Evolutionary conservation across 1,140 invertebrate species (phyloP).

Genomic region (Plodia interpunctella): DNA sequence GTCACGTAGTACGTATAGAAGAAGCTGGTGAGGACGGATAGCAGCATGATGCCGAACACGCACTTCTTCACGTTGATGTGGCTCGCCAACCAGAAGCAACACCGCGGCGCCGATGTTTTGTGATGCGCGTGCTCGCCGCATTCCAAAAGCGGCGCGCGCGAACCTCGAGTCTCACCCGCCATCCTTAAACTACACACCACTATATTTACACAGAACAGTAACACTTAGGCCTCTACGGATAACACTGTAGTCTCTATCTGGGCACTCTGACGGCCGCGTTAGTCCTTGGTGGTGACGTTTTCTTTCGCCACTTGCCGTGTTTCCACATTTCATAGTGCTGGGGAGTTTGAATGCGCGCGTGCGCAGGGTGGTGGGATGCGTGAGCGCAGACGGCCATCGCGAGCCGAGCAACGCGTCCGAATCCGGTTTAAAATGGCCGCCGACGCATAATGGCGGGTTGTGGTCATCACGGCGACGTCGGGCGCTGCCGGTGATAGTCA

Average conservation of each 20-base stretch:
- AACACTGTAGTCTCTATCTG: constrained; percentile 63
- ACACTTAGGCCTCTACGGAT: constrained; percentile 70
- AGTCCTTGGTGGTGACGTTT: constrained; percentile 66
- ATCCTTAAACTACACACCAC: constrained; percentile 63
- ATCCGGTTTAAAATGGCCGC: constrained; percentile 71
- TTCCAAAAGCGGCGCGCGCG: constrained; percentile 53
- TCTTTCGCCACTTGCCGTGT: constrained; percentile 76
- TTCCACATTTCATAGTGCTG: constrained; percentile 75
- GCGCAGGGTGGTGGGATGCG: constrained; percentile 43
- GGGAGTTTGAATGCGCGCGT: constrained; percentile 42
- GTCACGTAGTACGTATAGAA: constrained; percentile 86
- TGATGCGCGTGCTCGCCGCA: constrained; percentile 54
- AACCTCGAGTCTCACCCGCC: constrained; percentile 46
- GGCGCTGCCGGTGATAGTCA: constrained; percentile 53
- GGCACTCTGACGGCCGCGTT: constrained; percentile 63
- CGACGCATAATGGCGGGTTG: constrained; percentile 71
- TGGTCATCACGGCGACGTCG: constrained; percentile 70
- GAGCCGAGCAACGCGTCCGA: constrained; percentile 63
- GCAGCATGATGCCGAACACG: constrained; percentile 81
- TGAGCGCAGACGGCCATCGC: constrained; percentile 65
- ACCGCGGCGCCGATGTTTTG: constrained; percentile 65
- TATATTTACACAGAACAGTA: constrained; percentile 72
- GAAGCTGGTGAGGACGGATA: constrained; percentile 84
- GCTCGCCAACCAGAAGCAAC: constrained; percentile 79
- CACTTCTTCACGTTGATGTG: constrained; percentile 85